A percentile compares a stretch with the other conserved stretches of the same genome.
Evolutionary conservation across 2,113 vertebrate species (phyloP).

Genomic region (Oenanthe oenanthe): DNA sequence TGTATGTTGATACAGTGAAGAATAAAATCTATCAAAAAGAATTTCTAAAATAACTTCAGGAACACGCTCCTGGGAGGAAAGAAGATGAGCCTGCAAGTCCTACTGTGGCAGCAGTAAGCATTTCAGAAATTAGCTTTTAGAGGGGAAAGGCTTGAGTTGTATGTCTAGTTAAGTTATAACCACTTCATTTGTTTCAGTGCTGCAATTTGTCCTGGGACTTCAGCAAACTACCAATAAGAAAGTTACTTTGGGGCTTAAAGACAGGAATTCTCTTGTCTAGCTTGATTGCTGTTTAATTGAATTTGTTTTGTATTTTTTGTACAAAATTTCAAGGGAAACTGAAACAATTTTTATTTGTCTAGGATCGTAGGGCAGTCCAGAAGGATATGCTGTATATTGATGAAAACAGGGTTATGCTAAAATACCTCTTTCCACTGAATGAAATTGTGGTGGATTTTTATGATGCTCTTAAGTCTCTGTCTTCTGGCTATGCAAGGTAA

Average conservation of each 20-base stretch:
- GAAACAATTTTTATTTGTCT: constrained; percentile 14
- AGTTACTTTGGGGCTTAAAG: background rate
- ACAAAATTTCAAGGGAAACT: background rate
- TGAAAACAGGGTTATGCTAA: constrained; percentile 91
- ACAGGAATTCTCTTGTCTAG: background rate
- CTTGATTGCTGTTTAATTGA: background rate
- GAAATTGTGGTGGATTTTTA: constrained; percentile 98
- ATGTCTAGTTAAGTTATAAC: background rate
- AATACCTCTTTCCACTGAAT: constrained; percentile 92
- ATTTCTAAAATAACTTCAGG: background rate
- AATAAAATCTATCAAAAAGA: background rate
- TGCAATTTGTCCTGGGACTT: background rate
- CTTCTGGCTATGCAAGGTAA: constrained; percentile 97
- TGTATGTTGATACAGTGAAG: background rate
- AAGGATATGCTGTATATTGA: constrained; percentile 93
- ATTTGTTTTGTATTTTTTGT: background rate
- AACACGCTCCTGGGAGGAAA: background rate
- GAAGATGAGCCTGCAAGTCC: background rate
- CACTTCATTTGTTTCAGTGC: background rate
- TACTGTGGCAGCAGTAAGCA: background rate
- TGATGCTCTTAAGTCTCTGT: constrained; percentile 91
- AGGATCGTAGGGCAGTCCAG: constrained; percentile 89
- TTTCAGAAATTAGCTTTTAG: background rate
- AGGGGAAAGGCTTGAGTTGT: background rate
- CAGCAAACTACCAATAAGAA: background rate